Conservation (phyloP, 2,888 invertebrate species). For the Lumbricus terrestris region DNA sequence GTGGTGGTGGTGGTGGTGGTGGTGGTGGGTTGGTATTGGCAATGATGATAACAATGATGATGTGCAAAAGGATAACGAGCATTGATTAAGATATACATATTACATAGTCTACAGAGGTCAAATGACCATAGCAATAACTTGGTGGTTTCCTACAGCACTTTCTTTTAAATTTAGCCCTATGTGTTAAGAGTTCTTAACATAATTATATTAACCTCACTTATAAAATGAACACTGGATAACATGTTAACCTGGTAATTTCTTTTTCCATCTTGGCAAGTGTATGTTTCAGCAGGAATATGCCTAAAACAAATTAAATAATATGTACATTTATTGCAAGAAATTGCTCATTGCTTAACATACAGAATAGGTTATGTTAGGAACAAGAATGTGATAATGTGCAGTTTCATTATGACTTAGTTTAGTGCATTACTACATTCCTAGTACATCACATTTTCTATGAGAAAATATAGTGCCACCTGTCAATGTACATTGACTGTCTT, state of each 20-base stretch:
- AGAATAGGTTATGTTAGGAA: not conserved
- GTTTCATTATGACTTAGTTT: too few relatives aligned
- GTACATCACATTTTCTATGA: not conserved
- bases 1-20: not conserved
- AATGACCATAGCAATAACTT: not conserved
- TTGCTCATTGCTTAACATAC: not conserved
- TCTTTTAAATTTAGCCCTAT: too few relatives aligned
- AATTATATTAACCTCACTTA: not conserved
- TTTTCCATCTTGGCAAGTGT: slow-evolving; percentile 46
- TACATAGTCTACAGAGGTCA: not conserved
- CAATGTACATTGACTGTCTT: not conserved
- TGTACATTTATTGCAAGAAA: not conserved
- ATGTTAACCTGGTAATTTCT: slow-evolving; percentile 46
- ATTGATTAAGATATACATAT: not conserved
- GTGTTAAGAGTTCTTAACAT: not conserved
- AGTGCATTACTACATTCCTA: not conserved
- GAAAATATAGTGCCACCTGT: not conserved
- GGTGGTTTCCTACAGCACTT: not conserved
- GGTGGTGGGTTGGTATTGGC: not conserved
- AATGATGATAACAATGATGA: not conserved
- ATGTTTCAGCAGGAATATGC: slow-evolving; percentile 45
- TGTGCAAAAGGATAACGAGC: not conserved
- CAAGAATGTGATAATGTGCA: too few relatives aligned
- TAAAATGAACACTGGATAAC: not conserved
- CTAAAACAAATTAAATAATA: slow-evolving; percentile 22